Conservation (phyloP, 1,140 invertebrate genomes). For the Magallana ariakensis region DNA sequence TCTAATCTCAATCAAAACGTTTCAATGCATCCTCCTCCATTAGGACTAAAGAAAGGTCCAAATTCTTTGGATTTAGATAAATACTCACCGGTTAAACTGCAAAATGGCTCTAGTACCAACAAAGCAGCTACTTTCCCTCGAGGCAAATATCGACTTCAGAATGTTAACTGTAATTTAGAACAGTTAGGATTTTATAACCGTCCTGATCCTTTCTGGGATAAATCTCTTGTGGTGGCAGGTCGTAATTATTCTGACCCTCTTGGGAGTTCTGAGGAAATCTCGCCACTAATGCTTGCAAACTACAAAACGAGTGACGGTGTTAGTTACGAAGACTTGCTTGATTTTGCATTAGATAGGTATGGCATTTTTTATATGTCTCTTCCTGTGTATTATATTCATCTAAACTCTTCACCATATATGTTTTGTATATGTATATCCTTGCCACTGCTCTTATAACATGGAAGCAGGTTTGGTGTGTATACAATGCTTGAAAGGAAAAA, state of each 20-base stretch:
- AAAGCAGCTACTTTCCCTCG: conserved; percentile 64
- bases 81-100: neutral
- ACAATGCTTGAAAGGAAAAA: conserved; percentile 6
- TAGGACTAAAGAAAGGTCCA: conserved; percentile 33
- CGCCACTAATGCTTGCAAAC: conserved; percentile 72
- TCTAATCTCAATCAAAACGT: conserved; percentile 27
- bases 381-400: conserved; percentile 29
- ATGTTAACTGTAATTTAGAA: conserved; percentile 69
- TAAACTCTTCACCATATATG: neutral
- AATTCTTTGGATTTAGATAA: conserved; percentile 38
- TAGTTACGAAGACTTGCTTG: conserved; percentile 94
- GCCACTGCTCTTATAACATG: conserved; percentile 30
- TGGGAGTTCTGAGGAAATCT: conserved; percentile 65
- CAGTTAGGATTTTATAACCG: conserved; percentile 75
- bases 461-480: conserved; percentile 11
- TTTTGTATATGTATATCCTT: conserved; percentile 15
- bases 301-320: conserved; percentile 84
- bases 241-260: conserved; percentile 62
- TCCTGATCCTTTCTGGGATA: conserved; percentile 74
- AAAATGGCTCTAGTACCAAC: conserved; percentile 37
- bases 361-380: conserved; percentile 58
- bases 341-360: conserved; percentile 89
- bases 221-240: conserved; percentile 66
- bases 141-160: conserved; percentile 65
- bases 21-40: conserved; percentile 36